Evolutionary conservation across 2,113 vertebrate species (phyloP), one percentile per base, ranked within the genome.

Genomic region (Pseudolaguvia tuberculata): DNA sequence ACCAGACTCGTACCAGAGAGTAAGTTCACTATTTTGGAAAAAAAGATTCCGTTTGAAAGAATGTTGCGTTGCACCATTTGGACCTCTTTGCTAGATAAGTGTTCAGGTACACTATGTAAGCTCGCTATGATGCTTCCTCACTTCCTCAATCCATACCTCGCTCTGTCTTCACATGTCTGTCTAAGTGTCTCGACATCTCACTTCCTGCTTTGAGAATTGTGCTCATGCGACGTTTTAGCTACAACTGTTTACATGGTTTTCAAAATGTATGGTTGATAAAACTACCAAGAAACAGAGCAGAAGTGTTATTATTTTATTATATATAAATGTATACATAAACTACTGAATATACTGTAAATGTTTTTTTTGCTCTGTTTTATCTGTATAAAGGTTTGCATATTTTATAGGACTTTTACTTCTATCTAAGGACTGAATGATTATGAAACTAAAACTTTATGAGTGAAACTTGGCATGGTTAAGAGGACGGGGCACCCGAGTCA

Each of bases 381-480:
- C 94, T 97, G 95, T 98, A 98, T 93, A 98, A 96, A 98, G 94
- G 96, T 98, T 98, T 98, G 92, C 95, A 97, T 98, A 98, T 98
- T 98, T 98, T 98, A 96, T 98, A 98, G 95, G 94, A 96, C 94
- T 98, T 98, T 97, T 97, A 97, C 95, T 97, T 97, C 95, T 95
- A 96, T 94, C 94, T 95, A 94, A 90, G 85, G 86, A 90, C 88
- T 90, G 88, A 88, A 88, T 86, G 78, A 80, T 74, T 56, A 70
- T 70, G 68, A 89, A 88, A 82, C 87, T 91, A 89, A 86, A 87
- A 89, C 88, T 88, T 87, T 25, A 45, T 17, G 45, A 67, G 45
- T 50, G 23, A 67, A 67, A 67, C 63, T 77, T 83, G 63, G 63
- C 55, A 92, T 91, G 91, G 93, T 92, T 92, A 89, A 89, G 91